Evolutionary conservation across 2,797 vertebrate species (phyloP).

Genomic region (Echeneis naucrates): DNA sequence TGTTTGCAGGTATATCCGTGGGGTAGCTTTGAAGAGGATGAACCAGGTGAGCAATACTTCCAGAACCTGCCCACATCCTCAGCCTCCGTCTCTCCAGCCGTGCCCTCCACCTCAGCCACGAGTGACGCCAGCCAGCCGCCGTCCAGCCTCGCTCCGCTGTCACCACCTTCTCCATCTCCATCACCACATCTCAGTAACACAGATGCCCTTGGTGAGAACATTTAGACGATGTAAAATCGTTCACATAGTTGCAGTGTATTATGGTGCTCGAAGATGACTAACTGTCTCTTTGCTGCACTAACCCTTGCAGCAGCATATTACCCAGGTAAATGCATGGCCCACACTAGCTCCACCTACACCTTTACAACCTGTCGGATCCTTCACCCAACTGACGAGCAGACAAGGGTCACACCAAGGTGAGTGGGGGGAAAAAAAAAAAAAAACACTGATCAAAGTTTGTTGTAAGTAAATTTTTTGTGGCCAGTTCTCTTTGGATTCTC

Average conservation of each 20-base stretch:
- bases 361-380: slow-evolving; percentile 98
- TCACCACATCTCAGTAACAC: slow-evolving; percentile 88
- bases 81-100: slow-evolving; percentile 85
- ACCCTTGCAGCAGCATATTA: slow-evolving; percentile 86
- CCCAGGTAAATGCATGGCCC: slow-evolving; percentile 98
- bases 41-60: slow-evolving; percentile 95
- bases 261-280: slow-evolving; percentile 13
- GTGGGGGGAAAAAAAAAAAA: no score
- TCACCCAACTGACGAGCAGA: slow-evolving; percentile 96
- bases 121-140: slow-evolving; percentile 82
- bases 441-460: neutral
- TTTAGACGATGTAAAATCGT: slow-evolving; percentile 45
- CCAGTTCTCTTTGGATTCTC: neutral
- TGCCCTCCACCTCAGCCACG: slow-evolving; percentile 84
- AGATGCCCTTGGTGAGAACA: slow-evolving; percentile 92
- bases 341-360: slow-evolving; percentile 99
- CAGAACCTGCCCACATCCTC: slow-evolving; percentile 95
- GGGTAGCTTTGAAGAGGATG: slow-evolving; percentile 96
- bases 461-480: neutral
- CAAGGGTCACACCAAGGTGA: slow-evolving; percentile 96
- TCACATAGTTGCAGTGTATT: slow-evolving; percentile 49
- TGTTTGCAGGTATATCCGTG: slow-evolving; percentile 91
- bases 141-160: slow-evolving; percentile 80
- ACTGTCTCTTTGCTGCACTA: slow-evolving; percentile 8
- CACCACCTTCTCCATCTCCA: slow-evolving; percentile 67